phyloP scores from a whole-genome alignment of 2,797 vertebrate species.

The Lepilemur septentrionalis region DNA sequence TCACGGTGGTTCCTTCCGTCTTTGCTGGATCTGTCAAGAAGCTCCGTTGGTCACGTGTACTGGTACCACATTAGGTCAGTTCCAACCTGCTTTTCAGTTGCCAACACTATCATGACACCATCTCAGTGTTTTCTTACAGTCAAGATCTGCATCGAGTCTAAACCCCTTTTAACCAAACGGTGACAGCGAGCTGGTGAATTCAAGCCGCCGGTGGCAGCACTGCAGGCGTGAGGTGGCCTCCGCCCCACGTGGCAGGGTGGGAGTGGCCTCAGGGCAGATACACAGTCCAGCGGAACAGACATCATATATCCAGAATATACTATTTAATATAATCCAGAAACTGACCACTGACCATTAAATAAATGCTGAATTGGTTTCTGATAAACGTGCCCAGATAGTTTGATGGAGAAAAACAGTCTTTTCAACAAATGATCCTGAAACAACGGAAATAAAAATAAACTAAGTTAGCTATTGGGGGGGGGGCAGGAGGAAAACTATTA shows the following conservation, averaged over 20 bases:
- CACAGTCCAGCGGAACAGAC: neutral
- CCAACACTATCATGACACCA: accelerated
- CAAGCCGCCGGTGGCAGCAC: neutral
- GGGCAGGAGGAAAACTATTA: neutral
- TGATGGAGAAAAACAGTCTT: neutral
- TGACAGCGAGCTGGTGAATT: neutral
- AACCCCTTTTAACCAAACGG: neutral
- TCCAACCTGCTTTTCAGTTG: no score
- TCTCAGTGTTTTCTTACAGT: neutral
- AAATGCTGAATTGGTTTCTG: neutral
- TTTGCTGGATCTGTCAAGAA: no score
- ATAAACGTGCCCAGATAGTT: neutral
- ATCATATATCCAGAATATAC: neutral
- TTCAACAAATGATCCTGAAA: neutral
- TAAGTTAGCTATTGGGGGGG: neutral
- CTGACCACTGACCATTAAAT: neutral
- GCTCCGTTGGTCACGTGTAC: accelerated
- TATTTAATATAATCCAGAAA: neutral
- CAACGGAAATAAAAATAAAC: neutral
- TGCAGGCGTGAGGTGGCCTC: neutral
- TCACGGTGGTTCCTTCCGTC: accelerated
- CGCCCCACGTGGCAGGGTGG: neutral
- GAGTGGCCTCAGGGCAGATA: neutral
- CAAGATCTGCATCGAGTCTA: neutral
- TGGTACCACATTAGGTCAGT: accelerated